Evolutionary conservation across 2,888 invertebrate species (phyloP).

Genomic region (Barypeithes pellucidus): DNA sequence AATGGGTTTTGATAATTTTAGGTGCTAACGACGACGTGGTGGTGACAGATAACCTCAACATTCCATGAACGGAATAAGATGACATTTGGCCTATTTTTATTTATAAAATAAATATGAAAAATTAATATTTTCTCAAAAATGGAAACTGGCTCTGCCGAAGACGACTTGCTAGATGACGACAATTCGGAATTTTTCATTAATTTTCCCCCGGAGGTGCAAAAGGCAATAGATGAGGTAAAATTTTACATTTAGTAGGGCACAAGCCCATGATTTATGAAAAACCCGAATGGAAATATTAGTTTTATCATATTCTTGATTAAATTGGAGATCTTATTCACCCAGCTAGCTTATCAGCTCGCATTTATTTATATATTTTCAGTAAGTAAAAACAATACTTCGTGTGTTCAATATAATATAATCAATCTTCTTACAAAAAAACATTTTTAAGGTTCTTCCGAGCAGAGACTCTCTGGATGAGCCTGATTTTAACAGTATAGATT

Average conservation of each 20-base stretch:
- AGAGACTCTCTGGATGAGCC: slow-evolving; percentile 92
- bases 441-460: slow-evolving; percentile 86
- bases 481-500: slow-evolving; percentile 94
- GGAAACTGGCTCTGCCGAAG: slow-evolving; percentile 41
- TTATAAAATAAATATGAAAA: not conserved
- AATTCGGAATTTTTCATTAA: slow-evolving; percentile 70
- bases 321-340: too few relatives aligned
- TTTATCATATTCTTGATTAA: too few relatives aligned
- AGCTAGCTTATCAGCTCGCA: too few relatives aligned
- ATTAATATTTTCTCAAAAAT: slow-evolving; percentile 20
- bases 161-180: slow-evolving; percentile 62
- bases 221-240: slow-evolving; percentile 87
- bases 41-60: not conserved
- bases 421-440: slow-evolving; percentile 7
- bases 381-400: too few relatives aligned
- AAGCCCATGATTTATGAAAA: too few relatives aligned
- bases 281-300: too few relatives aligned
- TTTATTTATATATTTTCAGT: too few relatives aligned
- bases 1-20: not conserved
- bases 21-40: not conserved
- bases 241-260: slow-evolving; percentile 1
- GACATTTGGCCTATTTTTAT: too few relatives aligned
- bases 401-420: too few relatives aligned
- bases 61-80: not conserved
- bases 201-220: slow-evolving; percentile 90